These are phyloP conservation scores for Apotomis turbidana DNA, from an alignment of 2,888 invertebrate species.

Conservation along the genomic window DNA sequence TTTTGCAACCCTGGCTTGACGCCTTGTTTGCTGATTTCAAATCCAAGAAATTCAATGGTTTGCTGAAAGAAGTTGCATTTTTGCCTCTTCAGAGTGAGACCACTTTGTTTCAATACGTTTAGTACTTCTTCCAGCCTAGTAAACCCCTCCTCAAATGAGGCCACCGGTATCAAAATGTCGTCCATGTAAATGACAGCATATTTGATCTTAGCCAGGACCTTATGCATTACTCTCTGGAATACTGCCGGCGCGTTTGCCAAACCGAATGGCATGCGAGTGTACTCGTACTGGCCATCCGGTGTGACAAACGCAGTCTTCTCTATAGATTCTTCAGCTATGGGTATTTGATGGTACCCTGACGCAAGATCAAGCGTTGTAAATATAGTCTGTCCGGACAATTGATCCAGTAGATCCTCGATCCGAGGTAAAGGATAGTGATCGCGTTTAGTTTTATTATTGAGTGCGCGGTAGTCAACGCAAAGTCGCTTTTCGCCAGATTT, in stretches of 20 bases:
- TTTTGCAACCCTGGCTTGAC: constrained; percentile 48
- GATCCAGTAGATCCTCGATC: constrained; percentile 10
- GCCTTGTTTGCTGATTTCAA: not conserved
- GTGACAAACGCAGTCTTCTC: constrained; percentile 26
- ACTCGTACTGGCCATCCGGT: constrained; percentile 24
- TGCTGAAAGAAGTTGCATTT: constrained; percentile 47
- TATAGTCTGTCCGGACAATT: not conserved
- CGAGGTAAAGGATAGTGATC: constrained; percentile 18
- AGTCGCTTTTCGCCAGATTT: not conserved
- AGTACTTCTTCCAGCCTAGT: constrained; percentile 1
- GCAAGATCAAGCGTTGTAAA: not conserved
- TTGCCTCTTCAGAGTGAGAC: constrained; percentile 43
- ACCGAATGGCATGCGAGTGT: constrained; percentile 20
- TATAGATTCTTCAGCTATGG: not conserved
- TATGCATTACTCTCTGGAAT: not conserved
- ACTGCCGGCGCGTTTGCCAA: constrained; percentile 13
- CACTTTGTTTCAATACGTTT: not conserved
- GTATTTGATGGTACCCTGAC: constrained; percentile 31
- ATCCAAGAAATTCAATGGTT: not conserved
- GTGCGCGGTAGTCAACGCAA: constrained; percentile 37
- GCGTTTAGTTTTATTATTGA: not conserved
- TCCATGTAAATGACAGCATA: constrained; percentile 4
- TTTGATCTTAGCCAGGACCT: not conserved
- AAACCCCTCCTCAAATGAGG: not conserved
- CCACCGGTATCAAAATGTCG: constrained; percentile 1